Evolutionary conservation across 2,888 invertebrate species (phyloP).

Genomic region (Opisthograptis luteolata): DNA sequence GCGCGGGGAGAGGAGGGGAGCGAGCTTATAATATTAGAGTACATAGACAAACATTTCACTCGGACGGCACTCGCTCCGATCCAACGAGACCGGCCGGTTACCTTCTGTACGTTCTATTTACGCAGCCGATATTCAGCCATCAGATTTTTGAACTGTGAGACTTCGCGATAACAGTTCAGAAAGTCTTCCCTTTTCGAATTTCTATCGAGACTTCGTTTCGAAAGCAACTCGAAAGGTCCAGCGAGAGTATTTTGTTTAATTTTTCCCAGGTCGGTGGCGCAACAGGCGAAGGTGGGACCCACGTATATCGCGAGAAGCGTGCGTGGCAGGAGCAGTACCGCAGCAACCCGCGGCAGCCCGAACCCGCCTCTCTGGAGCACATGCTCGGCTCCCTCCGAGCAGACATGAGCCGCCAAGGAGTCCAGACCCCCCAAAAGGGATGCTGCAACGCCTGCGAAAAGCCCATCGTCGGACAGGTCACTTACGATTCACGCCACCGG

Average conservation of each 20-base stretch:
- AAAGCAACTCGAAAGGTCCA: conserved; percentile 11
- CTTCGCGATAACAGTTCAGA: conserved; percentile 3
- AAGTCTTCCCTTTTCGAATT: neutral
- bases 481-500: neutral
- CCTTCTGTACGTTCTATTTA: conserved; percentile 64
- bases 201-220: neutral
- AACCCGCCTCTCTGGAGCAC: conserved; percentile 85
- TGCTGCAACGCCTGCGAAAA: conserved; percentile 99
- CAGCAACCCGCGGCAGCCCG: conserved; percentile 84
- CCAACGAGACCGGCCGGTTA: conserved; percentile 67
- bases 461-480: conserved; percentile 98
- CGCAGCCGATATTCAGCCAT: conserved; percentile 40
- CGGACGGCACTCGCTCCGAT: conserved; percentile 76
- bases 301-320: conserved; percentile 86
- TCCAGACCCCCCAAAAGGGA: conserved; percentile 99
- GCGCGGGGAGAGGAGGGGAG: conserved; percentile 80
- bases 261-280: conserved; percentile 69
- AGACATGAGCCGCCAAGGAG: conserved; percentile 99
- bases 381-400: conserved; percentile 98
- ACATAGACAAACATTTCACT: conserved; percentile 81
- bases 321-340: conserved; percentile 82
- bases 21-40: conserved; percentile 83
- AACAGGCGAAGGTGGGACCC: conserved; percentile 77
- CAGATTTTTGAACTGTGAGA: conserved; percentile 32
- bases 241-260: conserved; percentile 13